Evolutionary conservation across 2,113 vertebrate species (phyloP).

Genomic region (Azemiops feae): DNA sequence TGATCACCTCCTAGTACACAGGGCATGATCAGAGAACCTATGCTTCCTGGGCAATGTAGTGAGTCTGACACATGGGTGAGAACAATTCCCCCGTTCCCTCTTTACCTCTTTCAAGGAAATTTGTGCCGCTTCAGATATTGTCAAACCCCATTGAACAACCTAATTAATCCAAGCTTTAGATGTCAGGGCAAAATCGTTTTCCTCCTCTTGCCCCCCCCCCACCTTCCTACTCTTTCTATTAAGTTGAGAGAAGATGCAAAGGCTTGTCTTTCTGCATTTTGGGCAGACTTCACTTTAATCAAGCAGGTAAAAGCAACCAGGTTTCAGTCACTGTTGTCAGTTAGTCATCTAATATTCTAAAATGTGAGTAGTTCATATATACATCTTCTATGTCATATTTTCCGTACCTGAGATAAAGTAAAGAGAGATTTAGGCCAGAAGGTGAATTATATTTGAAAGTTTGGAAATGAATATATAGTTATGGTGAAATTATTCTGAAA

Average conservation of each 20-base stretch:
- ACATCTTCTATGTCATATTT: not conserved
- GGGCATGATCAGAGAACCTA: not conserved
- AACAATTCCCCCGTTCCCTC: not conserved
- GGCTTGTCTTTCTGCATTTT: not conserved
- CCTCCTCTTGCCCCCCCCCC: not conserved
- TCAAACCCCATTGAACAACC: constrained; percentile 23
- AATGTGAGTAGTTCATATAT: not conserved
- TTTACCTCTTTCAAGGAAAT: not conserved
- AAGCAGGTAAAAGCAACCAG: not conserved
- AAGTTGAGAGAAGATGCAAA: not conserved
- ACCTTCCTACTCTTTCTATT: not conserved
- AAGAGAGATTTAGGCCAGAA: not conserved
- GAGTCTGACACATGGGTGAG: not conserved
- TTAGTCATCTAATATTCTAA: not conserved
- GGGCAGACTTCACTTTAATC: not conserved
- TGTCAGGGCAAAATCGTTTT: not conserved
- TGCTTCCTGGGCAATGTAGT: not conserved
- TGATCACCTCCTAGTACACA: not conserved
- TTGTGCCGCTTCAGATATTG: constrained; percentile 24
- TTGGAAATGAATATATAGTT: not conserved
- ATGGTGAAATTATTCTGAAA: not conserved
- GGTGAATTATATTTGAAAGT: not conserved
- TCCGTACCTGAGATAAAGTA: not conserved
- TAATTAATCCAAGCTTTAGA: constrained; percentile 9
- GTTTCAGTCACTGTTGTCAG: not conserved